These are phyloP conservation scores for Xenus cinereus DNA, from an alignment of 2,113 vertebrate genomes.

Conservation along the genomic window DNA sequence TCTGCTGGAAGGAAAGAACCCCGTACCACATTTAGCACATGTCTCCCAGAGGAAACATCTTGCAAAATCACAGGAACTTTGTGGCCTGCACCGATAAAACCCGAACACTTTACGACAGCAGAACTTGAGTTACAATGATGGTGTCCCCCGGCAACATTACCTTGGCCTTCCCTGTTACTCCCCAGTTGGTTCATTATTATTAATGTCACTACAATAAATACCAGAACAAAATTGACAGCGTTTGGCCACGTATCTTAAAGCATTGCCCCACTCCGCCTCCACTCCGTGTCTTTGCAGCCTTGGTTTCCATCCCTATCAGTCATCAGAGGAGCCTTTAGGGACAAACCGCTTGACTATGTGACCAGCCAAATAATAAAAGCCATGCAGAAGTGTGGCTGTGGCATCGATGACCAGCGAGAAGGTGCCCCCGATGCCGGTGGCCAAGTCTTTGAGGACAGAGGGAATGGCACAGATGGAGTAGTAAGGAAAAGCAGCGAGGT, in stretches of 20 bases:
- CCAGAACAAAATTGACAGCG: constrained; percentile 31
- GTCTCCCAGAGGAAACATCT: not conserved
- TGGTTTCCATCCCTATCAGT: not conserved
- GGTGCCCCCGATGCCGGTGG: constrained; percentile 60
- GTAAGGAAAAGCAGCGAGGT: constrained; percentile 76
- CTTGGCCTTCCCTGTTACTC: not conserved
- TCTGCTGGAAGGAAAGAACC: not conserved
- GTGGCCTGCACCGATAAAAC: not conserved
- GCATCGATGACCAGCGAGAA: constrained; percentile 58
- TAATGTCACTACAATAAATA: constrained; percentile 68
- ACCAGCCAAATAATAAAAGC: constrained; percentile 57
- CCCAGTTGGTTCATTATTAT: constrained; percentile 3
- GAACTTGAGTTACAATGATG: constrained; percentile 10
- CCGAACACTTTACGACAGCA: not conserved
- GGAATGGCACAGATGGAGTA: constrained; percentile 74
- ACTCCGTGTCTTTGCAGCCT: not conserved
- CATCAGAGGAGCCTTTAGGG: constrained; percentile 60
- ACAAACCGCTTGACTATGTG: constrained; percentile 62
- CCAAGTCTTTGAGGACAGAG: constrained; percentile 69
- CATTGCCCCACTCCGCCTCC: not conserved
- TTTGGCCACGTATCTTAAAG: constrained; percentile 35
- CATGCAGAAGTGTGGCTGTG: constrained; percentile 55
- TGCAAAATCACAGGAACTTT: not conserved
- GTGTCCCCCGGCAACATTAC: rapidly evolving
- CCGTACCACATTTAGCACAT: not conserved